These are phyloP conservation scores for Spea bombifrons DNA, from an alignment of 2,113 vertebrate species.

Conservation along the genomic window DNA sequence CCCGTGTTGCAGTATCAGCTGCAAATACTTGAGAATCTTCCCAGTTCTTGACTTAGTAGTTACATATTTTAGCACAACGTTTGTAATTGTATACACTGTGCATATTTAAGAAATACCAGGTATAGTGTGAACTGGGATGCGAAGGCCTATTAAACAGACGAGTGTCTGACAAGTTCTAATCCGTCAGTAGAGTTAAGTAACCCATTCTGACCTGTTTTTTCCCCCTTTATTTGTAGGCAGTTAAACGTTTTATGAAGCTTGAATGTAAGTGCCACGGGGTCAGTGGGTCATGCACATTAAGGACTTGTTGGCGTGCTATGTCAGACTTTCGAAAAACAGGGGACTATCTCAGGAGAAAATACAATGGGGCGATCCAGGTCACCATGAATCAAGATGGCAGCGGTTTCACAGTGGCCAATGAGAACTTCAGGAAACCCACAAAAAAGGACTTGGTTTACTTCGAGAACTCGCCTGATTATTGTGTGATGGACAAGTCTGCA, in stretches of 20 bases:
- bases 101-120: no score
- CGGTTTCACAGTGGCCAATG: constrained; percentile 89
- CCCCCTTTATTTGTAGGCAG: constrained; percentile 69
- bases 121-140: no score
- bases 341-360: constrained; percentile 88
- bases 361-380: constrained; percentile 94
- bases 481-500: constrained; percentile 92
- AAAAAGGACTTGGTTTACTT: constrained; percentile 97
- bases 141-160: not conserved
- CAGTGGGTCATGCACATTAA: constrained; percentile 91
- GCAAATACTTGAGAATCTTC: constrained; percentile 9
- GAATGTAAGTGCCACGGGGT: constrained; percentile 97
- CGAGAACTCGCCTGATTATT: constrained; percentile 97
- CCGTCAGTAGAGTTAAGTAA: not conserved
- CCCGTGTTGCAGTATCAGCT: constrained; percentile 27
- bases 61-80: not conserved
- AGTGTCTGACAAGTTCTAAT: not conserved
- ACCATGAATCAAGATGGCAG: constrained; percentile 95
- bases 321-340: constrained; percentile 94
- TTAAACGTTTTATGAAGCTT: constrained; percentile 93
- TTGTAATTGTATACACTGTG: not conserved
- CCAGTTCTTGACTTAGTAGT: not conserved
- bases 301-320: constrained; percentile 96
- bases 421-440: constrained; percentile 90
- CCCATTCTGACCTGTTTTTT: not conserved